These are phyloP conservation scores for Brenthis hecate DNA, from an alignment of 2,888 invertebrate genomes.

Conservation along the genomic window DNA sequence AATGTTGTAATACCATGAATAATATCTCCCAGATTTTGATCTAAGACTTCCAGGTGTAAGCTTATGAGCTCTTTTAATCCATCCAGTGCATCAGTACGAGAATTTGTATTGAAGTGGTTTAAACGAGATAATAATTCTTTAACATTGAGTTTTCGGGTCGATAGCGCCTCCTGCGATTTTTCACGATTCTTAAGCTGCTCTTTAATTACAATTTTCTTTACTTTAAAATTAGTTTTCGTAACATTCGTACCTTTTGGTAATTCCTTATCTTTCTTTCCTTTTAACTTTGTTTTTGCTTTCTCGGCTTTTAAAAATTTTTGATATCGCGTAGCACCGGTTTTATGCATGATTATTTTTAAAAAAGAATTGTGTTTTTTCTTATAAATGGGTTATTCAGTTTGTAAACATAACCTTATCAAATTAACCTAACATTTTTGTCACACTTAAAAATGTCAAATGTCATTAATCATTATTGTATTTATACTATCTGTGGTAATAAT, in stretches of 20 bases:
- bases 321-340: constrained; percentile 82
- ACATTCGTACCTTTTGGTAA: constrained; percentile 94
- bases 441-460: not conserved
- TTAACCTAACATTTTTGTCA: not conserved
- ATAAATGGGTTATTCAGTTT: not conserved
- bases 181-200: constrained; percentile 86
- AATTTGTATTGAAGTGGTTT: constrained; percentile 88
- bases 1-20: constrained; percentile 86
- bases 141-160: constrained; percentile 86
- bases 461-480: not conserved
- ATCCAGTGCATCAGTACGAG: constrained; percentile 84
- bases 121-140: constrained; percentile 88
- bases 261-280: constrained; percentile 91
- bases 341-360: constrained; percentile 56
- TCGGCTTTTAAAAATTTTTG: constrained; percentile 91
- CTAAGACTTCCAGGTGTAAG: constrained; percentile 62
- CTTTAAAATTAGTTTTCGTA: constrained; percentile 94
- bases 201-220: constrained; percentile 91
- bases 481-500: no score
- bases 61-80: constrained; percentile 82
- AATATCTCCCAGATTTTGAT: constrained; percentile 84
- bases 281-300: constrained; percentile 94
- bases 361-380: no score
- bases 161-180: constrained; percentile 78
- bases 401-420: constrained; percentile 15